Base-by-base conservation (phyloP, 2,113 vertebrate genomes). In the Psettodes erumei region DNA sequence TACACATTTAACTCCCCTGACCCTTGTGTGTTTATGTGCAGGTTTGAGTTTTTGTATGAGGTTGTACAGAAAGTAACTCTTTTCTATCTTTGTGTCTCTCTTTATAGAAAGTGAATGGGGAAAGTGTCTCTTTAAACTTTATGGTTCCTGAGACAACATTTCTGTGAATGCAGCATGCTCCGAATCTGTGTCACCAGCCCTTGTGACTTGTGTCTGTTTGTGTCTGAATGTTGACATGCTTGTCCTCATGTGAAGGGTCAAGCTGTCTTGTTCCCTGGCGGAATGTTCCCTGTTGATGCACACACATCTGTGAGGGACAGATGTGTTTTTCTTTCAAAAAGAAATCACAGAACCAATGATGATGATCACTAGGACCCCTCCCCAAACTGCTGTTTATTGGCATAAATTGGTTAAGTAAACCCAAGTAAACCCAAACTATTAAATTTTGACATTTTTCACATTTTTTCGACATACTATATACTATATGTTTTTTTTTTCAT, bases 111-210 rank as follows among this genome's bases (percentile, higher is more conserved):
- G 4, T 9, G 13, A 2, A 8, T 5, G 27, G 28, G 40, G 3
- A 8, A 8, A 32, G 12, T 66, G 65, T 58, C 27, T 23, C 58
- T 15, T 83, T 75, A 65, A 75, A 61, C 59, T 23, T 66, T 15
- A 4, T 27, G 37, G 55, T 53, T 68, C 19, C 30, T 28, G 66
- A 61, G 25, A 54, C 25, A 40, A 38, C 56, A 30, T 70, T 33
- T 73, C 35, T 64, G 58, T 86, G 76, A 76, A 65, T 56, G 63
- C 51, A 65, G 61, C 55, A 33, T 11, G 33, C 59, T 42, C 59
- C 37, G 62, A 60, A 59, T 73, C 37, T 42, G 35, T 74, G 37
- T 82, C 75, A 75, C 62, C 48, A 21, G 10, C 71, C 63, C 71
- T 73, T 73, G 72, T 79, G 75, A 83, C 79, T 47, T 23, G 45